Conservation (phyloP, 2,888 invertebrate species). For the Nephrotoma guestfalica region DNA sequence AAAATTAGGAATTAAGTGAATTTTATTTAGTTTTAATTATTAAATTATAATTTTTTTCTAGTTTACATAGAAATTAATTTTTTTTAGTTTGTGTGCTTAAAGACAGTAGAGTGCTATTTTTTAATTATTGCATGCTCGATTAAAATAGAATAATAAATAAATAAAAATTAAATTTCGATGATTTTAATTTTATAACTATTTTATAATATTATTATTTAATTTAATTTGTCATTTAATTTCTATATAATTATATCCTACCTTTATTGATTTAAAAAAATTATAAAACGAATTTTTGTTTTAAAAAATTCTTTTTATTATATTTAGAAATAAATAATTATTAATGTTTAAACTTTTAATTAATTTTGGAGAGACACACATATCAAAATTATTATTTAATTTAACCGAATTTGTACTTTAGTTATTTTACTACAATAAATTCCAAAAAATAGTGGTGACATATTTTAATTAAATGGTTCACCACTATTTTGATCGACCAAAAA, state of each 20-base stretch:
- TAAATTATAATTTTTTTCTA: neutral
- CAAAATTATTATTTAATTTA: neutral
- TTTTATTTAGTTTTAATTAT: neutral
- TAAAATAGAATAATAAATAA: neutral
- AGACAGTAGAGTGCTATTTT: neutral
- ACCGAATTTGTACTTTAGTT: neutral
- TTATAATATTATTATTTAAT: neutral
- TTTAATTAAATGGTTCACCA: neutral
- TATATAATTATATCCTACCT: neutral
- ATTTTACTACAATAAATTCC: neutral
- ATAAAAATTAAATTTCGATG: neutral
- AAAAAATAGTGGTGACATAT: neutral
- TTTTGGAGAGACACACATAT: neutral
- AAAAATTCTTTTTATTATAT: neutral
- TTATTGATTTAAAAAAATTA: neutral
- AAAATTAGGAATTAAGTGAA: neutral
- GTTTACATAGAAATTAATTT: neutral
- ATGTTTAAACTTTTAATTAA: neutral
- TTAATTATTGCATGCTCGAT: neutral
- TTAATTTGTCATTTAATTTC: neutral
- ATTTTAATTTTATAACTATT: neutral
- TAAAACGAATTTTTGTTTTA: neutral
- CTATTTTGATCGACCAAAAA: neutral
- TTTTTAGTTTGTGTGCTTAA: neutral
- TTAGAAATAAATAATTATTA: neutral